Evolutionary conservation across 2,888 invertebrate species (phyloP), one percentile per base, ranked within the genome.

Genomic region (Ariolimax columbianus): DNA sequence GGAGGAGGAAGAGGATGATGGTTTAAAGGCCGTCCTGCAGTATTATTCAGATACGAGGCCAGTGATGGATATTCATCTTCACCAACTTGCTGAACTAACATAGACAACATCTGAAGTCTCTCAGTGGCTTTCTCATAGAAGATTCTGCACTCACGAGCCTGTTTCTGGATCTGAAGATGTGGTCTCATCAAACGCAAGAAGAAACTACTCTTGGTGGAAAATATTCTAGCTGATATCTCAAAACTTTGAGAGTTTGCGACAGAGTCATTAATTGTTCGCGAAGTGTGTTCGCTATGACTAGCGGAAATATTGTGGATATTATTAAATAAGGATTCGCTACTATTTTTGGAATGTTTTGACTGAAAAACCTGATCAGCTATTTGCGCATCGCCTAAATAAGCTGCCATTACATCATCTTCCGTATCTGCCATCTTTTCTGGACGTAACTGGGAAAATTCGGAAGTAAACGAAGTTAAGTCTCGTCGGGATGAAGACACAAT

Each of bases 391-490:
- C 63, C 77, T 40, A 55, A n/a, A 77, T 87, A 85, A 11, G 77
- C 79, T n/a, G 77, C 82, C 70, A 83, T 63, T 3, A 85, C 77
- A 63, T 87, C 77, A 4, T 47, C 40, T 55, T 77, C 77, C n/a
- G 36, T 33, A 19, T 68, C 30, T 6, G n/a, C 38, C 17, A 38
- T 51, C 26, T 68, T 51, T 1, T 43, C 51, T 23, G 63, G 72
- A 30, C 66, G 83, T 26, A 51, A 43, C 40, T 66, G 51, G 0
- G 36, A 63, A 83, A 91, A 91, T 66, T 87, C 86, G 30, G 88
- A 82, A 19, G 90, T 83, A 82, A 91, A 91, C 68, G 85, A 83
- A 40, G 86, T 38, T 86, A 92, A 88, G 47, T 89, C 86, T 11
- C 83, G 80, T 9, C 86, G 66, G 40, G 90, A 87, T 40, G 87